Conservation (phyloP, 2,113 vertebrate species). For the Mesocricetus auratus region DNA sequence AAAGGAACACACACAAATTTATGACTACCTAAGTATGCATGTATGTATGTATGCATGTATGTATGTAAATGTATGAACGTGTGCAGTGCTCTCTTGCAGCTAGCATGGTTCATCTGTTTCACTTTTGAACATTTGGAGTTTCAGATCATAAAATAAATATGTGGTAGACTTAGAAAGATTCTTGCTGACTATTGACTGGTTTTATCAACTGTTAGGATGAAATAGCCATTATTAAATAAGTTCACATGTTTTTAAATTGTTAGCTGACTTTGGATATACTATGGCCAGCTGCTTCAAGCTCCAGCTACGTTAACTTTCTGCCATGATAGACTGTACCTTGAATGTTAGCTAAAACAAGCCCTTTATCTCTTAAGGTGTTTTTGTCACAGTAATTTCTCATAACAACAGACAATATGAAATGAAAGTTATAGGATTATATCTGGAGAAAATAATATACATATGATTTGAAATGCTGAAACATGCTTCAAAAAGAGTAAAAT, state of each 20-base stretch:
- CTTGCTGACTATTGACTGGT: not conserved
- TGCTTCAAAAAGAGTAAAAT: not conserved
- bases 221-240: not conserved
- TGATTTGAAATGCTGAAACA: not conserved
- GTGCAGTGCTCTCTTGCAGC: not conserved
- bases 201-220: not conserved
- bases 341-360: not conserved
- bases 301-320: not conserved
- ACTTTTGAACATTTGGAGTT: not conserved
- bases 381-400: not conserved
- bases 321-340: not conserved
- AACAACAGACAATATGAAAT: constrained; percentile 3
- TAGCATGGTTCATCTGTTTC: not conserved
- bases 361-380: not conserved
- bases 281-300: not conserved
- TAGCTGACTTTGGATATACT: not conserved
- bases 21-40: not conserved
- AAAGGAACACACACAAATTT: constrained; percentile 27
- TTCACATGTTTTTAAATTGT: not conserved
- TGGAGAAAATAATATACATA: not conserved
- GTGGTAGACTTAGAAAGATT: not conserved
- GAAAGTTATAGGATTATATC: not conserved
- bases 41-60: not conserved
- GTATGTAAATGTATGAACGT: not conserved
- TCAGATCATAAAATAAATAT: not conserved